These are phyloP conservation scores for Drymonia ruficornis DNA, from an alignment of 2,888 invertebrate species.

Conservation along the genomic window DNA sequence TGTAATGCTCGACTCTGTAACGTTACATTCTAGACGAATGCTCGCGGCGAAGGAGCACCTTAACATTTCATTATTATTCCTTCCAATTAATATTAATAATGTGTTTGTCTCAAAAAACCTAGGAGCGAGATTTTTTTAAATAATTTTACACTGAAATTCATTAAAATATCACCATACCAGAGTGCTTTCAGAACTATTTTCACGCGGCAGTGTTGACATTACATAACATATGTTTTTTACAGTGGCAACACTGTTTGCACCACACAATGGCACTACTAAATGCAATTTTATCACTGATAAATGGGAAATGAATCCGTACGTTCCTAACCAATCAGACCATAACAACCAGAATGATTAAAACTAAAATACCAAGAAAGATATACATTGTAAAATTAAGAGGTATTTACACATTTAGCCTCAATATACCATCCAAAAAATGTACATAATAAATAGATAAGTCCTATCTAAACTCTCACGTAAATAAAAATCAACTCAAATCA, in stretches of 20 bases:
- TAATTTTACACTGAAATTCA: not conserved
- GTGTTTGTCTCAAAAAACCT: not conserved
- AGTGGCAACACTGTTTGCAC: conserved; percentile 57
- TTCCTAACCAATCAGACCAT: conserved; percentile 44
- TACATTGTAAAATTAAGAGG: conserved; percentile 66
- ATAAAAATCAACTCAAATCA: conserved; percentile 34
- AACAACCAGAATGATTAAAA: conserved; percentile 37
- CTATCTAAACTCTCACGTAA: conserved; percentile 57
- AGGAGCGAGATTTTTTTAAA: not conserved
- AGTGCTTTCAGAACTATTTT: conserved; percentile 4
- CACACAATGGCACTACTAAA: conserved; percentile 76
- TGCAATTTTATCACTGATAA: conserved; percentile 76
- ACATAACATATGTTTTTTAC: conserved; percentile 33
- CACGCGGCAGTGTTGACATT: conserved; percentile 37
- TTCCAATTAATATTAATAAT: conserved; percentile 2
- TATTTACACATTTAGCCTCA: conserved; percentile 80
- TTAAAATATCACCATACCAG: conserved; percentile 2
- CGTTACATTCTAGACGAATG: too few species aligned
- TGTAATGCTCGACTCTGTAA: too few species aligned
- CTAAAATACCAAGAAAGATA: conserved; percentile 47
- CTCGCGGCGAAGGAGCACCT: too few species aligned
- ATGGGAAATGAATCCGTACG: conserved; percentile 41
- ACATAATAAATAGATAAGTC: conserved; percentile 74
- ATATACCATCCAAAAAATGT: conserved; percentile 66
- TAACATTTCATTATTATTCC: conserved; percentile 16